Evolutionary conservation across 2,113 vertebrate genomes (phyloP).

Genomic region (Tachycineta bicolor): DNA sequence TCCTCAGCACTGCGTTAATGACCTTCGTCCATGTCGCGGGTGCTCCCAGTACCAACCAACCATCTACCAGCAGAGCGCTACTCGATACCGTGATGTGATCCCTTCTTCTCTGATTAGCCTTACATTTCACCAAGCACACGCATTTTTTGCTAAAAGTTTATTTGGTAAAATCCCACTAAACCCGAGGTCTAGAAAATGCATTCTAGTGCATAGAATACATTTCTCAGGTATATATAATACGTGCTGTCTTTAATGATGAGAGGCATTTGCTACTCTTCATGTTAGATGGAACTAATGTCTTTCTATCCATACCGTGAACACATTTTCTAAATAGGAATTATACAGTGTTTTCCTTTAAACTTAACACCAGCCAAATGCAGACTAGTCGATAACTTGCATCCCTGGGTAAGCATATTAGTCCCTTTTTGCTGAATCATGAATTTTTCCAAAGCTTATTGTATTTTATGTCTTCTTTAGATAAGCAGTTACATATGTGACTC

Average conservation of each 20-base stretch:
- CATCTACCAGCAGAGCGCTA: neutral
- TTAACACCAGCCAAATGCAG: constrained; percentile 10
- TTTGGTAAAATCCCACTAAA: neutral
- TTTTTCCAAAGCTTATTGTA: constrained; percentile 56
- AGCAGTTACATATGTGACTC: constrained; percentile 60
- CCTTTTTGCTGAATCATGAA: constrained; percentile 52
- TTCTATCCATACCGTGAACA: constrained; percentile 46
- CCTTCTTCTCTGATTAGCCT: neutral
- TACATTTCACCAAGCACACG: constrained; percentile 6
- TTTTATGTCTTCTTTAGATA: constrained; percentile 55
- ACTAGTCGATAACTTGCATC: constrained; percentile 21
- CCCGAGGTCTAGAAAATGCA: neutral
- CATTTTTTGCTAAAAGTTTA: neutral
- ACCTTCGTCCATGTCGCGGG: neutral
- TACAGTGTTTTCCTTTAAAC: constrained; percentile 55
- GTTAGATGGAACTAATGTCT: constrained; percentile 62
- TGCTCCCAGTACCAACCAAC: neutral
- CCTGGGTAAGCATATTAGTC: constrained; percentile 9
- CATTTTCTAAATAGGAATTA: constrained; percentile 51
- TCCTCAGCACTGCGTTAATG: neutral
- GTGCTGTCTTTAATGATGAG: constrained; percentile 5
- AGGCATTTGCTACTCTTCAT: constrained; percentile 37
- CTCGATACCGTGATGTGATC: neutral
- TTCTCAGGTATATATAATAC: constrained; percentile 53
- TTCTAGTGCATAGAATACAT: neutral